Base-by-base conservation (phyloP, 2,888 invertebrate species). In the Drosophila siamana region DNA sequence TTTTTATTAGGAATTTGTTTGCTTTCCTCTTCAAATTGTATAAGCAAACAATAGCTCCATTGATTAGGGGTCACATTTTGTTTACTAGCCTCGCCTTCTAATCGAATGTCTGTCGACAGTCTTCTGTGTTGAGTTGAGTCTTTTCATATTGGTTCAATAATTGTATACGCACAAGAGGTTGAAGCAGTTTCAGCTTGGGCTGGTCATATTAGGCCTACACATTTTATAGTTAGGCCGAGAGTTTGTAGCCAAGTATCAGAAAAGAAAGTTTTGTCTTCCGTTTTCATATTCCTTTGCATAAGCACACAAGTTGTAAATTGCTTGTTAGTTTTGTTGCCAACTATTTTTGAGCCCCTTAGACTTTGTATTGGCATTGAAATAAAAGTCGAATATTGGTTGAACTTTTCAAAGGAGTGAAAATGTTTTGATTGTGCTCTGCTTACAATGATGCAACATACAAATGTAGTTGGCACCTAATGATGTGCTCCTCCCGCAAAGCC, bases 41-140 rank as follows among this genome's bases (percentile, higher is more conserved):
- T 65, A 69, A 67, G 77, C 72, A 79, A 83, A 88, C 88, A 87
- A 85, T 81, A 64, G 73, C 48, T 50, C 19, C 81, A 76, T 87
- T 87, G 87, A 88, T 86, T 88, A 81, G 83, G 87, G 85, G 85
- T 74, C 64, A 60, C 74, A 83, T 74, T 70, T 74, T 72, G 56
- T 54, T 68, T 72, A 56, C 61, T 40, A 68, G 4, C 60, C 13
- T 7, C 8, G 4, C 60, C 13, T 7, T 4, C 48, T 70, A 74
- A 70, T 75, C 67, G 66, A 70, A 63, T 61, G 60, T 63, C 55
- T 59, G 4, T 22, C 26, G 26, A 59, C 65, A 41, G 60, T 61
- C 46, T 57, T 48, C 36, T 30, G 51, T 30, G 40, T 38, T 36
- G 47, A 52, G 47, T 48, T 57, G 52, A 54, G 52, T 57, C 54